A percentile compares a stretch with the other conserved stretches of the same genome.
phyloP scores from a whole-genome alignment of 35 echinoderm and acorn worm genomes.

The Apostichopus japonicus region DNA sequence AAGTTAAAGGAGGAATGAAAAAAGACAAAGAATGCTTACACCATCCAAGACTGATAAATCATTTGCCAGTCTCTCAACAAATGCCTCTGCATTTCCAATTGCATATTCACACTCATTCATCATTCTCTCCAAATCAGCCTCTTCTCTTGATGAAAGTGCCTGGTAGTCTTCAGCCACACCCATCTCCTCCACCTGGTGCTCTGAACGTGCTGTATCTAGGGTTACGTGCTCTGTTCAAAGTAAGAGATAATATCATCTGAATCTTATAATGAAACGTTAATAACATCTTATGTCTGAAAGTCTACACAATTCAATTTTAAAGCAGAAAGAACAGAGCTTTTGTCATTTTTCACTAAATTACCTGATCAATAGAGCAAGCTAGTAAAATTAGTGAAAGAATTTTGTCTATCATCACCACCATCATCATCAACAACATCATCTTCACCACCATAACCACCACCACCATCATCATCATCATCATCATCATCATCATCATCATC shows the following conservation, averaged over 20 bases:
- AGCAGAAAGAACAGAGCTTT: too few relatives aligned
- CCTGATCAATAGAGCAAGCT: too few relatives aligned
- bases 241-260: conserved; percentile 11
- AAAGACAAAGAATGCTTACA: conserved; percentile 59
- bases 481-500: too few relatives aligned
- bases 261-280: too few relatives aligned
- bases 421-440: too few relatives aligned
- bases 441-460: too few relatives aligned
- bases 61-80: conserved; percentile 87
- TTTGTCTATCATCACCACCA: too few relatives aligned
- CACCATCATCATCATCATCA: too few relatives aligned
- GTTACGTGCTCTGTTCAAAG: conserved; percentile 61
- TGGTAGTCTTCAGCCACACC: conserved; percentile 90
- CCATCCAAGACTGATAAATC: conserved; percentile 96
- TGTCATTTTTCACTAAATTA: too few relatives aligned
- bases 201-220: conserved; percentile 56
- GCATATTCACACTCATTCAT: conserved; percentile 96
- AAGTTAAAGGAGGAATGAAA: neutral
- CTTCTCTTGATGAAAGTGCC: conserved; percentile 81
- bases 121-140: conserved; percentile 90
- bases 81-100: conserved; percentile 93
- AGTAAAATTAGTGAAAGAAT: too few relatives aligned
- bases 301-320: too few relatives aligned
- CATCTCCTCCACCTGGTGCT: conserved; percentile 73
- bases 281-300: too few relatives aligned